Evolutionary conservation across 2,888 invertebrate genomes (phyloP), one percentile per base, ranked within the genome.

Genomic region (Protodeltote pygarga): DNA sequence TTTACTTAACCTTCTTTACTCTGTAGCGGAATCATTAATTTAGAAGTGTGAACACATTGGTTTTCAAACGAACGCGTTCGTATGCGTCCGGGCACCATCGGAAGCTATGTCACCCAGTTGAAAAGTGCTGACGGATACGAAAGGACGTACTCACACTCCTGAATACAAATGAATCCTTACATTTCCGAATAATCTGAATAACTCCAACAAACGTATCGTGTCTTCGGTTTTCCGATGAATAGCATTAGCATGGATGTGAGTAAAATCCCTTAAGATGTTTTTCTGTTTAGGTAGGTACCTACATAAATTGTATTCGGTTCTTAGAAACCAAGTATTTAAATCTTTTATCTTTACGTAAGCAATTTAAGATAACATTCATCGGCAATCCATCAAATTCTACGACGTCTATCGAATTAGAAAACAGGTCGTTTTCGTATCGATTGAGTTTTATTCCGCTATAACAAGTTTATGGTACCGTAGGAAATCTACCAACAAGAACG

Each of bases 141-240:
- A 46, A 51, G 41, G 40, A 47, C 44, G 27, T 41, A 42, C 11
- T 5, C 15, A 21, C 46, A n/a, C 19, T 9, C 2, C 27, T 39
- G 65, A 60, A 65, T 68, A 65, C 49, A 25, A 65, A 65, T 65
- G 47, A 55, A 29, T 10, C 19, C 15, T 33, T 42, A 34, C 39
- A 25, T 20, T 46, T 38, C 39, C 25, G 10, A 48, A 52, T 35
- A 48, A 40, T 46, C 24, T 42, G 34, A 39, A 63, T 42, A 45
- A 34, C 29, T 42, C 33, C 19, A 19, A 25, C 40, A 16, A 10
- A 41, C 20, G 40, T 33, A 37, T 35, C 50, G 45, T 57, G 51
- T 27, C 17, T 45, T 31, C 29, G 23, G 27, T 38, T 57, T 38
- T 9, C 11, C 13, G 27, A 57, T 27, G 8, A 14, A 29, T 29